Evolutionary conservation across 2,113 vertebrate genomes (phyloP), one percentile per base, ranked within the genome.

Genomic region (Varanus komodoensis): DNA sequence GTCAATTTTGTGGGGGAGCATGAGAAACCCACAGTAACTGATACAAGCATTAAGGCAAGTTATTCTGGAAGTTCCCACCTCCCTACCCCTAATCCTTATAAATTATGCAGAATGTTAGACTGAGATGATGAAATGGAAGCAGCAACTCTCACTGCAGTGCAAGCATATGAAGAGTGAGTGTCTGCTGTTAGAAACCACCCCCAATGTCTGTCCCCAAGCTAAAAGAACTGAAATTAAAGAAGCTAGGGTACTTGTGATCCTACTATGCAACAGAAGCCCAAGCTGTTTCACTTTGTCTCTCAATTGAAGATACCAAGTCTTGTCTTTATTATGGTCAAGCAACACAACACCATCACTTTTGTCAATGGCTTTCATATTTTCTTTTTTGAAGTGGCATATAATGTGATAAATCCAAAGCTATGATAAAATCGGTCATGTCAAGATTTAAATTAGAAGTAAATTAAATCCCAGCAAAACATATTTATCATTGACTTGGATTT

Each of bases 401-500:
- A 87, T 32, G 3, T 85, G 91, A 93, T 84, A 79, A 94, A 85
- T 54, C 84, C 80, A 88, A 93, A 89, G 94, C 90, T 92, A 93
- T 93, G 93, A 92, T 93, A 95, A 84, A 89, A 95, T 54, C 90
- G 1, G 32, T 88, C 95, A 92, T 93, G 84, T 44, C 83, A 86
- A 90, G 94, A 94, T 94, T 95, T 92, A 94, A 93, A 96, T 94
- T 77, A 92, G 89, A 79, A 69, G 25, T 57, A 32, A 86, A 71
- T 61, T 79, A 57, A 54, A 85, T 80, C 48, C 27, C 64, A 32
- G 25, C 75, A 79, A 85, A 69, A 85, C 8, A 15, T 85, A 79
- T 38, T 89, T 79, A 84, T 79, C 23, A 54, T 17, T 78, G 44
- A 67, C 61, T 78, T 52, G 74, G 74, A 85, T 88, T 91, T 54